phyloP scores from a whole-genome alignment of 2,797 vertebrate genomes.

The Acanthurus leucopareius region DNA sequence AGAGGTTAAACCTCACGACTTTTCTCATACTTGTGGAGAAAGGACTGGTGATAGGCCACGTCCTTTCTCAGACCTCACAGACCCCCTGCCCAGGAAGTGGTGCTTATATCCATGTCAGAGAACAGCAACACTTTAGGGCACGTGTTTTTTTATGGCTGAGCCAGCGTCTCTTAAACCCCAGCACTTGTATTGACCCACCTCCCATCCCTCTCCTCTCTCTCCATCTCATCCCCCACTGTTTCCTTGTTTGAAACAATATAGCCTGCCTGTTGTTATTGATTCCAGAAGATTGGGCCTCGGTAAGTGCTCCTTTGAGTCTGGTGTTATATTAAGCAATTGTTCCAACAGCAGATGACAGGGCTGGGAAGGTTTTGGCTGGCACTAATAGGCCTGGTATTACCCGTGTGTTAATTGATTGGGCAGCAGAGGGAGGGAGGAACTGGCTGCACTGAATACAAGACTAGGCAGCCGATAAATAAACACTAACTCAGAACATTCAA shows the following conservation, averaged over 20 bases:
- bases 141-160: conserved; percentile 74
- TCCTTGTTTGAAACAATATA: conserved; percentile 86
- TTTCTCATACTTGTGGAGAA: conserved; percentile 66
- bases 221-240: conserved; percentile 79
- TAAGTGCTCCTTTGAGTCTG: conserved; percentile 90
- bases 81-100: conserved; percentile 65
- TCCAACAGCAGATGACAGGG: conserved; percentile 90
- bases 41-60: conserved; percentile 58
- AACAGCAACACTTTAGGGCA: conserved; percentile 75
- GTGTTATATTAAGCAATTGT: conserved; percentile 92
- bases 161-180: conserved; percentile 74
- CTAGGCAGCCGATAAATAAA: conserved; percentile 57
- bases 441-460: conserved; percentile 48
- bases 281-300: conserved; percentile 83
- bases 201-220: conserved; percentile 64
- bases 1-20: conserved; percentile 73
- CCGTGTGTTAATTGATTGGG: conserved; percentile 92
- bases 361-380: conserved; percentile 86
- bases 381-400: conserved; percentile 88
- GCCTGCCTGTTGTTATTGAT: conserved; percentile 90
- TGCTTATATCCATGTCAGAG: conserved; percentile 78
- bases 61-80: conserved; percentile 66
- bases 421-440: conserved; percentile 75
- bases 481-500: conserved; percentile 28
- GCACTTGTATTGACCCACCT: conserved; percentile 80